Conservation (phyloP, 2,888 invertebrate species). For the Nephrotoma appendiculata region DNA sequence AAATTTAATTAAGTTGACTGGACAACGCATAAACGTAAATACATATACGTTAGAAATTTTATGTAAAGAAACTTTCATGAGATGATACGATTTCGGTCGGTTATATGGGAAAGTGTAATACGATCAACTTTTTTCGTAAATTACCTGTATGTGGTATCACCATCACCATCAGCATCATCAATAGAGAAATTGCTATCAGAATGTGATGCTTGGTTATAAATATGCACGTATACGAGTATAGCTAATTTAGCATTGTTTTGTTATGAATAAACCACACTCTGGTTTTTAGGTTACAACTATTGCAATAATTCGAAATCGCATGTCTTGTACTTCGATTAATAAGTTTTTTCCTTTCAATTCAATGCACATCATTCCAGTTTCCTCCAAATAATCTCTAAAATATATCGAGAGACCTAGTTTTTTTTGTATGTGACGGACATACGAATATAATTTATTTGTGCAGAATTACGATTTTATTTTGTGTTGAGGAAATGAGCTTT, state of each 20-base stretch:
- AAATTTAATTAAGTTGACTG: too few species aligned
- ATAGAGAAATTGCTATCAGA: background rate
- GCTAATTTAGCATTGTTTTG: background rate
- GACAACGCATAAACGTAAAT: too few species aligned
- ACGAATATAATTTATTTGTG: background rate
- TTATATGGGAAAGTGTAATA: background rate
- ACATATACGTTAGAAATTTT: too few species aligned
- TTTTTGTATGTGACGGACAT: background rate
- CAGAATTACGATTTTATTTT: too few species aligned
- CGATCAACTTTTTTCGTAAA: background rate
- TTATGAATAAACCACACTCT: background rate
- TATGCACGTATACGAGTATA: background rate
- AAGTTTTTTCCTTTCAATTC: background rate
- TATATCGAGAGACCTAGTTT: background rate
- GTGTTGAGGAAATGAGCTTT: background rate
- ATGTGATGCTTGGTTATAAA: background rate
- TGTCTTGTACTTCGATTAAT: background rate
- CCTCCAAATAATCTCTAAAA: background rate
- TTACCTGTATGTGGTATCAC: background rate
- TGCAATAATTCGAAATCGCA: background rate
- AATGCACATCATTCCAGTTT: background rate
- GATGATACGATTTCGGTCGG: background rate
- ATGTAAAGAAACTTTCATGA: background rate
- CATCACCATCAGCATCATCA: background rate
- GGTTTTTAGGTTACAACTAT: background rate